Evolutionary conservation across 2,113 vertebrate species (phyloP).

Genomic region (Hippocampus barbouri): DNA sequence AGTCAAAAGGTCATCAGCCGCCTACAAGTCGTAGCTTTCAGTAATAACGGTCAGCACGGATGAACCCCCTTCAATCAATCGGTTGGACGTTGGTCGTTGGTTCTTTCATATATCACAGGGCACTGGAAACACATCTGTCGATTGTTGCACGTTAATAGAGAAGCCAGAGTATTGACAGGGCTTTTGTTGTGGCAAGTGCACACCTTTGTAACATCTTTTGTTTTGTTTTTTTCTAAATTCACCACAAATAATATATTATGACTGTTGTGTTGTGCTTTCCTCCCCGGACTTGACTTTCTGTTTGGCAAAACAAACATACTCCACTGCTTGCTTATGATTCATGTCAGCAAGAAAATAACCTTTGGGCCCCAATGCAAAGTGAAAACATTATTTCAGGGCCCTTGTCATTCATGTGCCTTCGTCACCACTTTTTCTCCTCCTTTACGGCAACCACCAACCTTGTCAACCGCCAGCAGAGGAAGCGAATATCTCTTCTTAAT

Average conservation of each 20-base stretch:
- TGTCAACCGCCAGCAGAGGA: constrained; percentile 25
- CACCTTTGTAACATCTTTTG: background rate
- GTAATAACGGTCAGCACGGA: constrained; percentile 45
- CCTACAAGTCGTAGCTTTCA: constrained; percentile 9
- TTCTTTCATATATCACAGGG: constrained; percentile 33
- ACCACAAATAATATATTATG: background rate
- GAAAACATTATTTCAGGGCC: background rate
- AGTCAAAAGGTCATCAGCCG: constrained; percentile 39
- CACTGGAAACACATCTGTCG: constrained; percentile 24
- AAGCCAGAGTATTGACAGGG: constrained; percentile 17
- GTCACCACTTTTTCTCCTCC: background rate
- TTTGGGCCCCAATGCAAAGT: background rate
- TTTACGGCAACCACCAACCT: background rate
- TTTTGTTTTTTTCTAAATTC: background rate
- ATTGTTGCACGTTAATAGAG: background rate
- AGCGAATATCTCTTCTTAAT: constrained; percentile 29
- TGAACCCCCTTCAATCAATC: constrained; percentile 39
- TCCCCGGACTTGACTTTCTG: constrained; percentile 38
- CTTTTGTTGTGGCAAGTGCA: constrained; percentile 1
- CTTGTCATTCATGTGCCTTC: background rate
- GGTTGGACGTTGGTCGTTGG: constrained; percentile 13
- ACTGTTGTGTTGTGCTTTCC: background rate
- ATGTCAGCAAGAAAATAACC: background rate
- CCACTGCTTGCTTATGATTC: background rate
- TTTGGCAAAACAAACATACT: constrained; percentile 24